Percentiles rank a stretch among this genome's conserved stretches.
phyloP scores from a whole-genome alignment of 1,140 invertebrate genomes.

The Atta texana region DNA sequence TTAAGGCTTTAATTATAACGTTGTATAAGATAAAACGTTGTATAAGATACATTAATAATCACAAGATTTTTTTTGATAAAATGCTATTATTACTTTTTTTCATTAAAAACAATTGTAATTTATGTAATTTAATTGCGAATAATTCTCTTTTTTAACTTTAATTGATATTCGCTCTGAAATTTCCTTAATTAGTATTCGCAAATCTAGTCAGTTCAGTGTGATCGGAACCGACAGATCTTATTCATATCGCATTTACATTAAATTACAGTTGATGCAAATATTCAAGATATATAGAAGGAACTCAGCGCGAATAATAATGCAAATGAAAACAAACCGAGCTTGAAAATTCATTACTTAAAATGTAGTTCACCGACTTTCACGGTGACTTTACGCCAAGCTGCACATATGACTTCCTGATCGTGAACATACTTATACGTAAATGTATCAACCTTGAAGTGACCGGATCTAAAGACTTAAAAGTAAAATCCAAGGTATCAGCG shows the following conservation, averaged over 20 bases:
- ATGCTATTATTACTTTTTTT: not conserved
- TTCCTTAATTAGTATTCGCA: too few species aligned
- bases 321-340: not conserved
- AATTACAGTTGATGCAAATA: not conserved
- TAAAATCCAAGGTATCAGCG: not conserved
- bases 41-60: not conserved
- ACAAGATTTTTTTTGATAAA: not conserved
- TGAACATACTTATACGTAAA: not conserved
- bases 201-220: too few species aligned
- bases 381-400: not conserved
- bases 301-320: not conserved
- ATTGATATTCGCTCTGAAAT: too few species aligned
- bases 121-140: not conserved
- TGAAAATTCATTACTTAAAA: not conserved
- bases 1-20: not conserved
- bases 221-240: not conserved
- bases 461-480: slow-evolving; percentile 18
- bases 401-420: not conserved
- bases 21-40: slow-evolving; percentile 5
- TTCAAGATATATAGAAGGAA: not conserved
- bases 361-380: slow-evolving; percentile 18
- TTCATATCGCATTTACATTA: not conserved
- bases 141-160: not conserved
- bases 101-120: not conserved
- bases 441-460: not conserved